Base-by-base conservation (phyloP, 2,113 vertebrate genomes). In the Platysternon megacephalum region DNA sequence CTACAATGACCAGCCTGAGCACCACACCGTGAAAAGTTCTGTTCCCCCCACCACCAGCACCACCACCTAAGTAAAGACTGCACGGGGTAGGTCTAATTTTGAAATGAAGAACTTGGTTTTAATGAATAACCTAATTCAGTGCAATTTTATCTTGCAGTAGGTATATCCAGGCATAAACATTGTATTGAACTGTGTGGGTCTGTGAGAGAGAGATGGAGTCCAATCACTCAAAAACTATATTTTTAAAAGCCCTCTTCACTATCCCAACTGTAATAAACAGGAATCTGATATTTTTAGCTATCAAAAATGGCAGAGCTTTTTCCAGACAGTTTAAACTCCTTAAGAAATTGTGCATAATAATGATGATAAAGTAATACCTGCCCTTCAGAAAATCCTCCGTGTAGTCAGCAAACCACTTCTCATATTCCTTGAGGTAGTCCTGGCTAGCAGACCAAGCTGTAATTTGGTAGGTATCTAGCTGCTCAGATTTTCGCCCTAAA, bases 361-460 rank as follows among this genome's bases (percentile, higher is more conserved):
- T 86, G 14, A 87, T 14, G 39, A 49, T 49, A 49, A 74, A 79
- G 28, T 11, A 46, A 48, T 92, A 98, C 94, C 94, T 97, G 82
- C 94, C 95, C 58, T 93, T 48, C 13, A 97, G 85, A 97, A 95
- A 97, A 72, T 87, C 82, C 32, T 87, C 93, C 28, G 95, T 94
- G 56, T 95, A 94, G 17, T 96, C 96, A 79, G 90, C 39, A 93
- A 98, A 95, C 53, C 32, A 91, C 29, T 91, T 83, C 7, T 96
- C 96, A 58, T 95, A 94, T 79, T 95, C 39, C 82, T 78, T 72
- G 52, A 93, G 89, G 86, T 93, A 98, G 26, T 96, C 88, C 51
- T 98, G 97, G 48, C 96, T 91, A 32, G 94, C 65, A 52, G 96
- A 91, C 89, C 97, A 98, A 26, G 49, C 81, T 52, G 79, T 97